Conservation (phyloP, 2,113 vertebrate species). For the Perca schrenkii region DNA sequence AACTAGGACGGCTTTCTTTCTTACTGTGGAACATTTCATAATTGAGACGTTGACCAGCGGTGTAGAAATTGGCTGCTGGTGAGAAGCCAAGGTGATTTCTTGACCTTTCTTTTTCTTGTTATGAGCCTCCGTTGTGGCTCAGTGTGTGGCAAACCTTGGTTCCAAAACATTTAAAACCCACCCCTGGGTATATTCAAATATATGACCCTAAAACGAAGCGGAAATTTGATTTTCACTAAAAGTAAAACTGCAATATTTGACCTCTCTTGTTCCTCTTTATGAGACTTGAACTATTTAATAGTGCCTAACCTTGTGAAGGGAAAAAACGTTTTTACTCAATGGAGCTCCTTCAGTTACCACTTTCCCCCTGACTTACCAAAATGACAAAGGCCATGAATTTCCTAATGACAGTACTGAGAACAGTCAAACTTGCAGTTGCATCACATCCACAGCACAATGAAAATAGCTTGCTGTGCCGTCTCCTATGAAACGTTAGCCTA, state of each 20-base stretch:
- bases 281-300: neutral
- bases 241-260: constrained; percentile 14
- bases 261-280: constrained; percentile 1
- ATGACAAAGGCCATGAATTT: constrained; percentile 16
- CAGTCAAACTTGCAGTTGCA: constrained; percentile 45
- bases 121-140: constrained; percentile 26
- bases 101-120: neutral
- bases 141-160: constrained; percentile 20
- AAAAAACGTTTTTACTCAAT: neutral
- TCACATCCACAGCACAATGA: constrained; percentile 17
- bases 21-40: constrained; percentile 43
- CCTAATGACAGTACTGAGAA: constrained; percentile 3
- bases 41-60: constrained; percentile 26
- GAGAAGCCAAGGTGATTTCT: constrained; percentile 33
- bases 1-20: neutral
- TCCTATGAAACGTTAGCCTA: constrained; percentile 70
- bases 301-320: neutral
- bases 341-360: constrained; percentile 1
- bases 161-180: constrained; percentile 36
- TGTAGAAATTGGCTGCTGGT: constrained; percentile 26
- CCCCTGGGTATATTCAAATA: neutral
- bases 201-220: constrained; percentile 3
- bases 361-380: constrained; percentile 22
- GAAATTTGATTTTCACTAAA: neutral
- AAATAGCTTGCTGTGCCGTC: constrained; percentile 1